Evolutionary conservation across 2,797 vertebrate genomes (phyloP).

Genomic region (Carapus acus): DNA sequence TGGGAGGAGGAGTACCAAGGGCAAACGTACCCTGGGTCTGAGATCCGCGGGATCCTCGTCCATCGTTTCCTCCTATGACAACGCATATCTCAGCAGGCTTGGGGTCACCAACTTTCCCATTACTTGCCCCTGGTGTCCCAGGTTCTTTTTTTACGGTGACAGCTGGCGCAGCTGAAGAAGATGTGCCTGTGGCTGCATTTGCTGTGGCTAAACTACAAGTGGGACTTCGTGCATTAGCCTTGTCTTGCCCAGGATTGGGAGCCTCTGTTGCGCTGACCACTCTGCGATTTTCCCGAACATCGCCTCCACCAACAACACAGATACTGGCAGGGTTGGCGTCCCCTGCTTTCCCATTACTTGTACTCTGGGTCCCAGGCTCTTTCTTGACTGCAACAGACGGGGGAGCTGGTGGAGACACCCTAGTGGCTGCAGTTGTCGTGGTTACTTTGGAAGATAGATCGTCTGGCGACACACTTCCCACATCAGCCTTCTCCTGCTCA

Average conservation of each 20-base stretch:
- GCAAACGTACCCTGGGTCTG: conserved; percentile 88
- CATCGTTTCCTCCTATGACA: conserved; percentile 82
- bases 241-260: conserved; percentile 64
- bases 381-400: too few relatives aligned
- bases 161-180: conserved; percentile 25
- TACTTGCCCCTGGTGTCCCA: conserved; percentile 80
- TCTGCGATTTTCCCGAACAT: conserved; percentile 16
- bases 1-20: conserved; percentile 69
- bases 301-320: too few relatives aligned
- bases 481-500: conserved; percentile 60
- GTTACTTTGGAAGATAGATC: conserved; percentile 39
- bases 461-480: conserved; percentile 44
- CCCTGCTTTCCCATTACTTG: too few relatives aligned
- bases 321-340: too few relatives aligned
- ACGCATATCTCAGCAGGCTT: conserved; percentile 96
- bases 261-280: conserved; percentile 73
- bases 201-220: conserved; percentile 31
- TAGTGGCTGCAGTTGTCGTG: conserved; percentile 4
- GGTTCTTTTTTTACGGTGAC: conserved; percentile 87
- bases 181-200: background rate
- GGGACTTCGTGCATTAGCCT: conserved; percentile 51
- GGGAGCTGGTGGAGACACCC: background rate
- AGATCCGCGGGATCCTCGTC: conserved; percentile 79
- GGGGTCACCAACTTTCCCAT: conserved; percentile 74
- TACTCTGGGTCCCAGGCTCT: too few relatives aligned